These are phyloP conservation scores for Drosophila lacteicornis DNA, from an alignment of 1,140 invertebrate genomes.

Conservation along the genomic window DNA sequence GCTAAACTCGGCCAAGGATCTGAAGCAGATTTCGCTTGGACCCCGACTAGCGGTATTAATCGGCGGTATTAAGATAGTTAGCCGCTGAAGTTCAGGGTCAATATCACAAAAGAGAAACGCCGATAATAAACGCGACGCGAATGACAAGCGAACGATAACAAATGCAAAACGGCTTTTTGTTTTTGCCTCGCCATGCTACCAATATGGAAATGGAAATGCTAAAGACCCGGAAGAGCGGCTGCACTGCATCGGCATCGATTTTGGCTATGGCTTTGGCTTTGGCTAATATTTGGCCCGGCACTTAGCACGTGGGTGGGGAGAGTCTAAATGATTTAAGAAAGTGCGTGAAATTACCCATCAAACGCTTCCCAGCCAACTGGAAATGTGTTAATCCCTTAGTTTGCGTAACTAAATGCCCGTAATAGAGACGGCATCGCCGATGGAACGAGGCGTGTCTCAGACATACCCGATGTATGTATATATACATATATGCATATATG, in stretches of 20 bases:
- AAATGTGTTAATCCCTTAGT: conserved; percentile 49
- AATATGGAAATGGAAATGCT: conserved; percentile 38
- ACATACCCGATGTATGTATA: neutral
- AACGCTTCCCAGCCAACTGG: conserved; percentile 26
- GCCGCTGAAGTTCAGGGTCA: conserved; percentile 72
- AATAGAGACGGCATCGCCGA: conserved; percentile 14
- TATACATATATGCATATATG: conserved; percentile 28
- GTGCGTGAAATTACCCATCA: conserved; percentile 40
- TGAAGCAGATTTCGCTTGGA: conserved; percentile 26
- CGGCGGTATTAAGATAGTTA: conserved; percentile 32
- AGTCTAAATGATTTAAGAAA: conserved; percentile 25
- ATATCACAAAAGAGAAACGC: conserved; percentile 64
- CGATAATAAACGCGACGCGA: conserved; percentile 39
- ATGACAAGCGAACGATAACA: conserved; percentile 52
- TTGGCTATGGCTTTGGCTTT: conserved; percentile 46
- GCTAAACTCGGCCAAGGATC: conserved; percentile 56
- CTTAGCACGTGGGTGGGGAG: conserved; percentile 34
- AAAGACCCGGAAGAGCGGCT: conserved; percentile 68
- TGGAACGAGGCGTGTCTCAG: conserved; percentile 24
- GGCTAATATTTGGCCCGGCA: conserved; percentile 46
- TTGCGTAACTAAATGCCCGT: conserved; percentile 40
- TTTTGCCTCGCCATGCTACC: conserved; percentile 23
- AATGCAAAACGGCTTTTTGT: conserved; percentile 61
- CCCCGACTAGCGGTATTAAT: conserved; percentile 52
- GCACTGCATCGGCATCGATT: conserved; percentile 25